Base-by-base conservation (phyloP, 2,888 invertebrate species). In the Xestia ashworthii region DNA sequence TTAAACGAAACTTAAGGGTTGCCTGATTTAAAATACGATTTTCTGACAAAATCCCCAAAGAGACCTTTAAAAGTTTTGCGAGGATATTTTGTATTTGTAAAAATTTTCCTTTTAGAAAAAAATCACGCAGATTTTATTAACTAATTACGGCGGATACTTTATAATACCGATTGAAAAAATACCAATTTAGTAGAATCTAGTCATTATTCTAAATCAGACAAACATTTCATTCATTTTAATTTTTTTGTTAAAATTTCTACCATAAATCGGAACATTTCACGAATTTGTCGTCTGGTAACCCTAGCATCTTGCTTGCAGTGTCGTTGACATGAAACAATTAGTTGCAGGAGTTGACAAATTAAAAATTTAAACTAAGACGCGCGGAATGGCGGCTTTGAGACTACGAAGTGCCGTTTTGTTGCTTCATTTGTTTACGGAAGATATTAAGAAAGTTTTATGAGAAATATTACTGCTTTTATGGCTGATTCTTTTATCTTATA, bases 271-370 rank as follows among this genome's bases (percentile, higher is more conserved):
- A 19, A 16, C 0, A 16, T 62, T 38, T 38, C n/a, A 4, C 9
- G 9, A 62, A 62, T 38, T 38, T 38, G 32, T 62, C 25, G 25
- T 38, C 25, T 80, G 71, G 48, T 80, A 81, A 80, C 71, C 80
- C 80, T 85, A 81, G 71, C 67, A 85, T 77, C 68, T 71, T 78
- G 71, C 65, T 81, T 82, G 78, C 76, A 78, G 82, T 87, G 79
- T 81, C 79, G 89, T 82, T 83, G 89, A 87, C 89, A 81, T 83
- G 74, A 80, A 87, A 87, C 87, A 87, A 85, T 88, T 87, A 87
- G 69, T 70, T 71, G 83, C 79, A 87, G 87, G 87, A 87, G 74
- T 73, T 81, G 85, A 80, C 74, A 83, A 83, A 80, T 87, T 82
- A 79, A 85, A 82, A 87, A 73, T 85, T 78, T 76, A 64, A 84